These are phyloP conservation scores for Lanistes nyassanus DNA, from an alignment of 1,140 invertebrate genomes.

Conservation along the genomic window DNA sequence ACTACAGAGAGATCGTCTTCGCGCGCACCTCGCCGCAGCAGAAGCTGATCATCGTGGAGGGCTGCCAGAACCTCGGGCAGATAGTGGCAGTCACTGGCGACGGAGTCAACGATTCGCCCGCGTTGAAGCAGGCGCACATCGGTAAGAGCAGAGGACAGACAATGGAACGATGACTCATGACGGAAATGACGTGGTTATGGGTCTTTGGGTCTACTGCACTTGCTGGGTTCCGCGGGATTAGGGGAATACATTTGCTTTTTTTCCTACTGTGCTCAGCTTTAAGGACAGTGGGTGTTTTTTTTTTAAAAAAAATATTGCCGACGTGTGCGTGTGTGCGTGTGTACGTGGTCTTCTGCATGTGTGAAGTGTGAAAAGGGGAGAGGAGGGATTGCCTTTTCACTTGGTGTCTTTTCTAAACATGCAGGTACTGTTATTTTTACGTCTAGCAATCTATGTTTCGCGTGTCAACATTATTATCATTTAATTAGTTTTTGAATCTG, in stretches of 20 bases:
- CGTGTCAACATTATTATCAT: neutral
- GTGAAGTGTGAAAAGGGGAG: too few species aligned
- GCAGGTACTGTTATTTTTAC: neutral
- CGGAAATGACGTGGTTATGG: too few species aligned
- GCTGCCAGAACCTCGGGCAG: slow-evolving; percentile 89
- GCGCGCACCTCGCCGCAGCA: slow-evolving; percentile 99
- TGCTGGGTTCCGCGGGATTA: too few species aligned
- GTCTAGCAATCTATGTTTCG: neutral
- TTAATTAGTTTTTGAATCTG: neutral
- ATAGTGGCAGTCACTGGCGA: slow-evolving; percentile 98
- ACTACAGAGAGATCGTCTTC: slow-evolving; percentile 99
- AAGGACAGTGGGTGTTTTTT: too few species aligned
- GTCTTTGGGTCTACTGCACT: too few species aligned
- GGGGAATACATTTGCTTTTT: too few species aligned
- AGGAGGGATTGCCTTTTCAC: too few species aligned
- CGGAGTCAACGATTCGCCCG: slow-evolving; percentile 97
- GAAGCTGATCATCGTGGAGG: slow-evolving; percentile 99
- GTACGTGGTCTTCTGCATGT: neutral
- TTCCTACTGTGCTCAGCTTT: too few species aligned
- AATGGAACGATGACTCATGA: too few species aligned
- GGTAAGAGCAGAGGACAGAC: slow-evolving; percentile 69
- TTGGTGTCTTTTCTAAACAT: too few species aligned
- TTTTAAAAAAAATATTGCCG: neutral
- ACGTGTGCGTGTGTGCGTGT: slow-evolving; percentile 6
- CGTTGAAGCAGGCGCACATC: slow-evolving; percentile 98